These are phyloP conservation scores for Sminthurinus signatus DNA, from an alignment of 1,140 invertebrate species.

Conservation along the genomic window DNA sequence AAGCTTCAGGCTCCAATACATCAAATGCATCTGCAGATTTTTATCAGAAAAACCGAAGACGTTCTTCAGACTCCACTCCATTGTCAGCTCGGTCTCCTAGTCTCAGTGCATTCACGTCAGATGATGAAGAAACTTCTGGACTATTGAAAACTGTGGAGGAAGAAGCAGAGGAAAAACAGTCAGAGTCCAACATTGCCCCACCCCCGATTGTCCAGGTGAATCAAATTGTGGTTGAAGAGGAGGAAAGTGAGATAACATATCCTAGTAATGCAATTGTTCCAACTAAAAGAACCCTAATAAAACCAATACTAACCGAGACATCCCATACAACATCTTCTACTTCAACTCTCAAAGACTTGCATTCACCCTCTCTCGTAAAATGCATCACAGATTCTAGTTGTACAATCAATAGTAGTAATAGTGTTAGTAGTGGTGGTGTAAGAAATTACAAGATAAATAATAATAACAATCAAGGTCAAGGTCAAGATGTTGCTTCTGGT, in stretches of 20 bases:
- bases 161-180: conserved; percentile 25
- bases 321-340: neutral
- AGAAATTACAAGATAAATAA: too few species aligned
- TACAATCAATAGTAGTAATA: too few species aligned
- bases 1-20: conserved; percentile 34
- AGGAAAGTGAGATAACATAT: neutral
- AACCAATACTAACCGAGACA: conserved; percentile 21
- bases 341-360: neutral
- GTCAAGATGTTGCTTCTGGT: too few species aligned
- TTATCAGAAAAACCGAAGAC: conserved; percentile 19
- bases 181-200: conserved; percentile 10
- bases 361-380: neutral
- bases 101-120: conserved; percentile 28
- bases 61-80: conserved; percentile 30
- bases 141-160: conserved; percentile 31
- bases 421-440: too few species aligned
- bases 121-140: conserved; percentile 28
- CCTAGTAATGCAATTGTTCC: conserved; percentile 17
- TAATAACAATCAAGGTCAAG: neutral
- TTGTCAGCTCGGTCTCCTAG: conserved; percentile 23
- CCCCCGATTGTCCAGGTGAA: conserved; percentile 12
- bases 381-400: too few species aligned
- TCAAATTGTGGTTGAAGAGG: conserved; percentile 32
- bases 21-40: conserved; percentile 35
- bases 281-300: conserved; percentile 35